Conservation (phyloP, 2,888 invertebrate genomes). For the Incurvaria masculella region DNA sequence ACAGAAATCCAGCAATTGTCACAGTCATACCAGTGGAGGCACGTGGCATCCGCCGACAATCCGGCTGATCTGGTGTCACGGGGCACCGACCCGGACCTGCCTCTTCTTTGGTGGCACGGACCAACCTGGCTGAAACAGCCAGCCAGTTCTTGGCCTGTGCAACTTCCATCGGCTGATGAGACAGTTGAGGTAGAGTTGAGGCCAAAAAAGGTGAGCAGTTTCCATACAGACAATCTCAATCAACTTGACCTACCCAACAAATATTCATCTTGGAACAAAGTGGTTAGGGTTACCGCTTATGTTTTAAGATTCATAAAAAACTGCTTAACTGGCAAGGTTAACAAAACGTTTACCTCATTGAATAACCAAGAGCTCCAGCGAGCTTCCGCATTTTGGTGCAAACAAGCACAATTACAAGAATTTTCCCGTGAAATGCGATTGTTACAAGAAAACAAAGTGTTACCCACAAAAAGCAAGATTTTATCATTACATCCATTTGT, state of each 20-base stretch:
- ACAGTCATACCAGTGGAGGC: conserved; percentile 7
- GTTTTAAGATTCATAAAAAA: not conserved
- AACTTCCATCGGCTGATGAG: not conserved
- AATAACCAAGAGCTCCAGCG: not conserved
- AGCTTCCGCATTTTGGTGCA: not conserved
- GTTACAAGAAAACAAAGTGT: not conserved
- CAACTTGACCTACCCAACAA: not conserved
- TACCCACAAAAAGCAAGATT: not conserved
- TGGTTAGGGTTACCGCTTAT: not conserved
- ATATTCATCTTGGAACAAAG: not conserved
- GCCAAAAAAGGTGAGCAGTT: not conserved
- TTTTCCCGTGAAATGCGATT: conserved; percentile 1
- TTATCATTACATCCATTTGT: not conserved
- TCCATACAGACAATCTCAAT: no score
- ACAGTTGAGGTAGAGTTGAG: not conserved
- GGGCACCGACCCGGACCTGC: conserved; percentile 8
- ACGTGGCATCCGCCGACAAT: conserved; percentile 14
- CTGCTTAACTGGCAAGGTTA: not conserved
- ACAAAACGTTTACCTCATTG: not conserved
- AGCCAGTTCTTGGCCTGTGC: not conserved
- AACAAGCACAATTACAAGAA: not conserved
- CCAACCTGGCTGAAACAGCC: conserved; percentile 6
- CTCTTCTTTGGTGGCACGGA: conserved; percentile 13
- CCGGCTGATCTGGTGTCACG: conserved; percentile 14
- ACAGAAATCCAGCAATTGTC: conserved; percentile 7